Percentiles rank a stretch among this genome's conserved stretches.
Conservation (phyloP, 2,113 vertebrate genomes). For the Tursiops truncatus region DNA sequence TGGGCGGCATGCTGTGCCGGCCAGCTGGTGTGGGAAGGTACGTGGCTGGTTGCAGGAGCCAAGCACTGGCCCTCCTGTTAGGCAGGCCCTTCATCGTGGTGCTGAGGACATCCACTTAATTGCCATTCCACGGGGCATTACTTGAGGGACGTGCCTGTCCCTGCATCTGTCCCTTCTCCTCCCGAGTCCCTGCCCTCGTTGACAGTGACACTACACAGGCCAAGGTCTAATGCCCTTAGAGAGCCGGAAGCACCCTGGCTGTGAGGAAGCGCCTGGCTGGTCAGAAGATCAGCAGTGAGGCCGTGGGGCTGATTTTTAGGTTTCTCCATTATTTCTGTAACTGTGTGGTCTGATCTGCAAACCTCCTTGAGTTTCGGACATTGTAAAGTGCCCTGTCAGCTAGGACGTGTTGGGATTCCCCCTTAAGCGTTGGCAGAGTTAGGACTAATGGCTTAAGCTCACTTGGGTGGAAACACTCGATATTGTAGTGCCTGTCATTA, state of each 20-base stretch:
- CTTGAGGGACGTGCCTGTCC: too few relatives aligned
- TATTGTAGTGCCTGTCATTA: background rate
- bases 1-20: background rate
- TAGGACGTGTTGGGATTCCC: too few relatives aligned
- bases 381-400: fast-evolving
- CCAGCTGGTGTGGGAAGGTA: background rate
- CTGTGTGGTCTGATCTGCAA: background rate
- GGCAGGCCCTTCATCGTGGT: too few relatives aligned
- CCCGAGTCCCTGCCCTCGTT: background rate
- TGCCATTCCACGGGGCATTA: fast-evolving
- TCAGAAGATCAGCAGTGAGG: background rate
- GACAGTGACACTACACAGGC: too few relatives aligned
- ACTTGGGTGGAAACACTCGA: background rate
- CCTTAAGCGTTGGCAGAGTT: background rate
- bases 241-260: fast-evolving
- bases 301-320: too few relatives aligned
- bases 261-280: fast-evolving
- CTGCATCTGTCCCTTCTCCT: background rate
- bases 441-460: background rate
- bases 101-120: fast-evolving
- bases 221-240: background rate
- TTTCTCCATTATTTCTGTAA: background rate
- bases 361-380: background rate
- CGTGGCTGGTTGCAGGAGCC: fast-evolving
- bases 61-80: too few relatives aligned